Evolutionary conservation across 2,113 vertebrate species (phyloP), one percentile per base, ranked within the genome.

Genomic region (Psittacus erithacus): DNA sequence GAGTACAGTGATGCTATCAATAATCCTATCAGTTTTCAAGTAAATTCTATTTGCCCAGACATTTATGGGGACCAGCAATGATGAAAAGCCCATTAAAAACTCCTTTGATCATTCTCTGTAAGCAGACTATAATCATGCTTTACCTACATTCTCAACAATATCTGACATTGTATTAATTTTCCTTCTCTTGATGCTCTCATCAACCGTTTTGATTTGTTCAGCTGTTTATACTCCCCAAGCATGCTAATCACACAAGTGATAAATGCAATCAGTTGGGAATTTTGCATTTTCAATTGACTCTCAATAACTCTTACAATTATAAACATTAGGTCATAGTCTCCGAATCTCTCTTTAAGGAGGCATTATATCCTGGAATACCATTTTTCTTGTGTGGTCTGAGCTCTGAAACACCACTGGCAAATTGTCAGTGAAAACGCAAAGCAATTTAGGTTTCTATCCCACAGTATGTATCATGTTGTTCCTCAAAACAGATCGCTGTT

Each of bases 281-380:
- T 92, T 57, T 80, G 57, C n/a, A 3, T 84, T 92, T 96, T 89
- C 74, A 88, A 85, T 95, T 88, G 74, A 96, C 78, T 95, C 94
- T 93, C 89, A 93, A 78, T 97, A 93, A 94, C 28, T 91, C 68
- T 83, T 68, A 53, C 7, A 46, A 82, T 94, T 95, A 95, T 62
- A 97, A 97, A 96, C 95, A 96, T 93, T 95, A 97, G 79, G 75
- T 96, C 94, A 97, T 95, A 88, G 86, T 94, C 86, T 88, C 91
- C 79, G 78, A 94, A 81, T 41, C 71, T 80, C 49, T 86, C 88
- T 70, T 92, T 86, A 88, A 94, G 82, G 44, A 96, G 77, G 64
- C 77, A 68, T 53, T 93, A 82, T 90, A 94, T 95, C 60, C 82
- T 93, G 69, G 77, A 93, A 95, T 67, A 96, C 83, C 52, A 83